Evolutionary conservation across 2,113 vertebrate species (phyloP), one percentile per base, ranked within the genome.

Genomic region (Barbus barbus): DNA sequence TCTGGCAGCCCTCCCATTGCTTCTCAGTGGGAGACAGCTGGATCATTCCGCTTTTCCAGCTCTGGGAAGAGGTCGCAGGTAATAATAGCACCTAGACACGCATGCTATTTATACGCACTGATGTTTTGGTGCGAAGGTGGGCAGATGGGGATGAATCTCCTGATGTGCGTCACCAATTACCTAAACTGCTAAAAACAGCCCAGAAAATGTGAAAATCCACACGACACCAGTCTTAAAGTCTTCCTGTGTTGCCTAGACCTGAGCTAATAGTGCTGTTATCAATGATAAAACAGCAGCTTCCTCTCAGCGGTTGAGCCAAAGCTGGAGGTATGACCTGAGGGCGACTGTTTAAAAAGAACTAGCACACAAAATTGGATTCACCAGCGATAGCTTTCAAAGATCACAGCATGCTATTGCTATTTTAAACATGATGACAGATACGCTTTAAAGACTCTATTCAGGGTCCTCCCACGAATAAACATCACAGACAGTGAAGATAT

Each of bases 161-260:
- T 33, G 72, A 78, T 85, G 79, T 91, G 88, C 88, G 86, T 91
- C 92, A 92, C 82, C n/a, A 9, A 26, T 78, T 87, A 86, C 78
- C 82, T 80, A 88, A 48, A 78, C 41, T 46, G 87, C 90, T 92
- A 91, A 91, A 93, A 91, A 92, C 77, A 90, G 88, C 83, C 85
- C 18, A 0, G 8, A 13, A 48, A 86, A 84, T 31, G 83, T 86
- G 72, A 85, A 74, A 73, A 83, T 79, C 53, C 84, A 67, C 79
- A 75, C 53, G 51, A 74, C 82, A 83, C 53, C 24, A 31, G 18
- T 56, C 20, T 75, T 26, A 11, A 44, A 56, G 13, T 46, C 3
- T 20, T 24, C 33, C 14, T 84, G 24, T 72, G 4, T 8, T 26
- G 28, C 56, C 36, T 13, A 79, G n/a, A 63, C 58, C 67, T 83